These are phyloP conservation scores for Mongoloraphidia duomilia DNA, from an alignment of 2,888 invertebrate genomes.

Conservation along the genomic window DNA sequence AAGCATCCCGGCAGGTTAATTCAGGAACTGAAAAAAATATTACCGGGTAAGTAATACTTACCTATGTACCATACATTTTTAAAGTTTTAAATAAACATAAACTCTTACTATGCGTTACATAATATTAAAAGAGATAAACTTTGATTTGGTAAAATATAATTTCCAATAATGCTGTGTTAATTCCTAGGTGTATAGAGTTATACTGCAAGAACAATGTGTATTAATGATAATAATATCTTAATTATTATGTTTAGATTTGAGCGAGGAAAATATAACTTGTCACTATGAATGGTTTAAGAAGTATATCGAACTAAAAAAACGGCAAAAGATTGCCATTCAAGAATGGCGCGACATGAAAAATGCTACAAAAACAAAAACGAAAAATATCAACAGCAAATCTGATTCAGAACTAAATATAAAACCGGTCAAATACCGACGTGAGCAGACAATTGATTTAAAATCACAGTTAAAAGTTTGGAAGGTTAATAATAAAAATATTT, in stretches of 20 bases:
- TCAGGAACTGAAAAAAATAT: slow-evolving; percentile 18
- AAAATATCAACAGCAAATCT: background rate
- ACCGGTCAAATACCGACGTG: too few species aligned
- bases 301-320: slow-evolving; percentile 29
- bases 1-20: slow-evolving; percentile 19
- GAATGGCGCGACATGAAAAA: slow-evolving; percentile 29
- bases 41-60: too few species aligned
- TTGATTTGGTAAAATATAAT: background rate
- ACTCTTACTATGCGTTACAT: background rate
- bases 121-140: background rate
- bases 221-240: background rate
- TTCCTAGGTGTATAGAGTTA: too few species aligned
- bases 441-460: too few species aligned
- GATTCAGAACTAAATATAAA: too few species aligned
- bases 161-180: background rate
- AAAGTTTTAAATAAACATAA: background rate
- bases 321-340: slow-evolving; percentile 28
- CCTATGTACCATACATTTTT: too few species aligned
- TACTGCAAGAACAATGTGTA: too few species aligned
- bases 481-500: too few species aligned
- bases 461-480: too few species aligned
- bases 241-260: slow-evolving; percentile 22
- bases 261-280: slow-evolving; percentile 26
- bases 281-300: slow-evolving; percentile 36
- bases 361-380: background rate